Evolutionary conservation across 2,113 vertebrate species (phyloP), one percentile per base, ranked within the genome.

Genomic region (Odocoileus hemionus): DNA sequence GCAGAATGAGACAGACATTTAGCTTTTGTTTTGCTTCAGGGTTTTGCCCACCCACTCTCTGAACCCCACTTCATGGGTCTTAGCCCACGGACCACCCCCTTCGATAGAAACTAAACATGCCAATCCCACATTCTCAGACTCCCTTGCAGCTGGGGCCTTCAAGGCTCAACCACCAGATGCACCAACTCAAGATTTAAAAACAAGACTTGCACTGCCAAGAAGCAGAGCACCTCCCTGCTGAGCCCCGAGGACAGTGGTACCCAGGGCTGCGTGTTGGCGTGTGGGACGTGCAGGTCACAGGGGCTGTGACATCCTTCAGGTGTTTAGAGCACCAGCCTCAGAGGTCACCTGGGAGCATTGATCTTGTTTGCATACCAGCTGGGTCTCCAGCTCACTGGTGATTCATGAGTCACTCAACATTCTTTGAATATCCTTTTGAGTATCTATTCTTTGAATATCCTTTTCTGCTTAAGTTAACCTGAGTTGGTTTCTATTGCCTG

Each of bases 341-440:
- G 0, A 21, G 30, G 43, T 23, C 17, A 5, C 45, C 86, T 14
- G 57, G n/a, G 7, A 21, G 14, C 3, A 33, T 30, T 1, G 78
- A n/a, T 57, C 58, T 64, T 52, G 19, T 33, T 7, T 16, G 86
- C 36, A n/a, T 15, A 28, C 58, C 57, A 50, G 7, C 17, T 67
- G 8, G n/a, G 54, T 86, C 78, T 96, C 87, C 61, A 19, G 83
- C 60, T 85, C 39, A 47, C 64, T 70, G 30, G 9, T 5, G 7
- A 26, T 23, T 47, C 52, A 21, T 67, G 54, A 93, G 87, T 85
- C 84, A 60, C 36, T 70, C 67, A 17, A 4, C 52, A 60, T 89
- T 87, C 85, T 93, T 54, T 43, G 67, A 87, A 96, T 94, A 57
- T 39, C 64, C 64, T 67, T 86, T 39, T 57, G 79, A 85, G 47